Evolutionary conservation across 2,888 invertebrate species (phyloP), one percentile per base, ranked within the genome.

Genomic region (Netelia fuscicornis): DNA sequence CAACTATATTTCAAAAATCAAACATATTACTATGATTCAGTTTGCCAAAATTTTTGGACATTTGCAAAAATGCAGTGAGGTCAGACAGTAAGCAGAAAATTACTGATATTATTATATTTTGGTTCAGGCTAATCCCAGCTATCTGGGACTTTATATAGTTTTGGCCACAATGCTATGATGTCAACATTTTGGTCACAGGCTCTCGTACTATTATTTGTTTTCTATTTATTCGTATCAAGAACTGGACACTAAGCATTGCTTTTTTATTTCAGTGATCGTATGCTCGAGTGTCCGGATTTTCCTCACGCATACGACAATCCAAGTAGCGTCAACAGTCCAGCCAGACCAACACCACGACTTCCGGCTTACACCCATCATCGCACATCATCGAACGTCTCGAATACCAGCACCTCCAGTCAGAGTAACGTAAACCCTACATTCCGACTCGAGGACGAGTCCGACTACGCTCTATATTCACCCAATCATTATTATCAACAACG

Each of bases 361-460:
- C 94, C 94, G 37, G 89, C 93, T 9, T 95, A 94, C 89, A 93
- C 94, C 52, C 98, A 98, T 93, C 95, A 97, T 88, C 95, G 98
- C 77, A 94, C 93, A 67, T 91, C 92, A 64, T 92, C 92, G 75
- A 92, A 92, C 88, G 94, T 95, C 72, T 96, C 96, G 20, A 95
- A 95, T 89, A 95, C 95, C 2, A 96, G 95, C 88, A 95, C 95
- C 9, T 95, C 95, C 2, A 95, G 95, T 87, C 95, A 95, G 81
- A 95, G 95, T 81, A 95, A 95, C 88, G 92, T 96, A 37, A 96
- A 96, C 93, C 96, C 96, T 62, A 95, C 95, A 70, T 96, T 96
- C 92, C 94, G 95, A 30, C 91, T 96, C 67, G 96, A 96, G 87
- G 96, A 96, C 83, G 96, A 96, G 87, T 94, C 91, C 67, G 94